Evolutionary conservation across 2,888 invertebrate species (phyloP).

Genomic region (Erpobdella octoculata): DNA sequence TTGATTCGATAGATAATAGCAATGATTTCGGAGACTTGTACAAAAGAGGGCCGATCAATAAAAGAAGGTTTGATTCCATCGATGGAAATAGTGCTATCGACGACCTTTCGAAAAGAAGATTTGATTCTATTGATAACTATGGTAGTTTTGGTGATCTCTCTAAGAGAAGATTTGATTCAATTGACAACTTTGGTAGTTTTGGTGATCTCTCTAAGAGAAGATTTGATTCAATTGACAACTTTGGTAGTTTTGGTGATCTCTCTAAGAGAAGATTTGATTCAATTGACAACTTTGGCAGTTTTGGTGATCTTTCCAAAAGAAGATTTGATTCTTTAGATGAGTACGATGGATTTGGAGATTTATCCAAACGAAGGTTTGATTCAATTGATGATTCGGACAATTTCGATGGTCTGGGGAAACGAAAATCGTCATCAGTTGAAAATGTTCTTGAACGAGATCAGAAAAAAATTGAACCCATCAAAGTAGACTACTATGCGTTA

Average conservation of each 20-base stretch:
- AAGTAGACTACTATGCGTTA: too few relatives aligned
- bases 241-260: neutral
- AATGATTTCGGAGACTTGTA: neutral
- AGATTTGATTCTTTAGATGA: neutral
- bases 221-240: neutral
- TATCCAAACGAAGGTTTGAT: neutral
- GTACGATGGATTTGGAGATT: neutral
- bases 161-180: neutral
- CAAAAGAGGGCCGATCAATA: too few relatives aligned
- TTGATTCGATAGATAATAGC: neutral
- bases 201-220: neutral
- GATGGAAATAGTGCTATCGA: neutral
- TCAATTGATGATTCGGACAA: neutral
- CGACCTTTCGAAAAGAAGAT: conserved; percentile 2
- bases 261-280: neutral
- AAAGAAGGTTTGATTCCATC: neutral
- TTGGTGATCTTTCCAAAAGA: neutral
- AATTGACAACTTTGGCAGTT: neutral
- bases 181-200: neutral
- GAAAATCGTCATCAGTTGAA: neutral
- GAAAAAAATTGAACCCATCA: too few relatives aligned
- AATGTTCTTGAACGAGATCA: too few relatives aligned
- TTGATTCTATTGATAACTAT: neutral
- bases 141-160: neutral
- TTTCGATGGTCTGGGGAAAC: neutral